Evolutionary conservation across 37 sponge, comb jelly and placozoan species (phyloP).

Genomic region (Aphrocallistes beatrix): DNA sequence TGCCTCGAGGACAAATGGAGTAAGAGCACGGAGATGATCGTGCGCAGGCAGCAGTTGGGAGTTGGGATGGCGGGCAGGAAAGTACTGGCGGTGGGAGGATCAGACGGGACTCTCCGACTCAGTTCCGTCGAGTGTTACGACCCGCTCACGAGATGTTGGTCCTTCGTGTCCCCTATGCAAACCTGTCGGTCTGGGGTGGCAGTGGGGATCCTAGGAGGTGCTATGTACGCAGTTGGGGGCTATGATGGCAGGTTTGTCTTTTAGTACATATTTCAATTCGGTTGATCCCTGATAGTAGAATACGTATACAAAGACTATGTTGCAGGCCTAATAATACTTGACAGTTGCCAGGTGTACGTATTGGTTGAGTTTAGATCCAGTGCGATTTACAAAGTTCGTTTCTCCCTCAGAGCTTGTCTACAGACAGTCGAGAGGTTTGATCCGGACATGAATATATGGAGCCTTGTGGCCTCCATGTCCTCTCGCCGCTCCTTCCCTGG

Average conservation of each 20-base stretch:
- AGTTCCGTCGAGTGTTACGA: slow-evolving; percentile 92
- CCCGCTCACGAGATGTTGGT: slow-evolving; percentile 62
- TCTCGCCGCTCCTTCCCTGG: slow-evolving; percentile 84
- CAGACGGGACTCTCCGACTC: slow-evolving; percentile 79
- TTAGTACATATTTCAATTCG: too few species aligned
- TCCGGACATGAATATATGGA: slow-evolving; percentile 84
- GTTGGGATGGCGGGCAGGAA: slow-evolving; percentile 67
- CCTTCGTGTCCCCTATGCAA: slow-evolving; percentile 80
- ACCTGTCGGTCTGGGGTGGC: slow-evolving; percentile 87
- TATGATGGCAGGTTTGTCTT: slow-evolving; percentile 52
- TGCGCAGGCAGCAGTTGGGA: slow-evolving; percentile 79
- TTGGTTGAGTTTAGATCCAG: too few species aligned
- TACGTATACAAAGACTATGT: too few species aligned
- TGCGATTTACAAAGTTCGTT: too few species aligned
- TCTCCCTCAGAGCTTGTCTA: slow-evolving; percentile 61
- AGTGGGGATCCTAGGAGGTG: slow-evolving; percentile 79
- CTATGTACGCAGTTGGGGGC: slow-evolving; percentile 85
- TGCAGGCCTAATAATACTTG: too few species aligned
- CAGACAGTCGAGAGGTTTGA: slow-evolving; percentile 85
- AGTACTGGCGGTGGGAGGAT: slow-evolving; percentile 91
- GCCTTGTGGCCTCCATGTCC: slow-evolving; percentile 75
- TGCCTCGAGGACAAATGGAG: slow-evolving; percentile 57
- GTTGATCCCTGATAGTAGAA: too few species aligned
- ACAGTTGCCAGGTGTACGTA: too few species aligned
- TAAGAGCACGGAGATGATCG: slow-evolving; percentile 54